Conservation (phyloP, 1,140 invertebrate species). For the Drosophila yakuba region DNA sequence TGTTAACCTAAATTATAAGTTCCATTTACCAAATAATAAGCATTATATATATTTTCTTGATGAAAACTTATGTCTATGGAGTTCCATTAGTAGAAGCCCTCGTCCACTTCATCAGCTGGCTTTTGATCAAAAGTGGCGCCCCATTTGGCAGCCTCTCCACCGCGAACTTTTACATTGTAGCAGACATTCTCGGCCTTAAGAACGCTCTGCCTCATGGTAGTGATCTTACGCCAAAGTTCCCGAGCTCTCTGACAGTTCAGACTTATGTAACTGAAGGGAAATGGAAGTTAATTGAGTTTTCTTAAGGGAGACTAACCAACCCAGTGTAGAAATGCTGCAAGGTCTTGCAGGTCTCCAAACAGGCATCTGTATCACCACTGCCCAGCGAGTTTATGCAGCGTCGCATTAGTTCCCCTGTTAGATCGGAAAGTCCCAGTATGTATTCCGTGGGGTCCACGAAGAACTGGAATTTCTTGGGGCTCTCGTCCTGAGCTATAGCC, state of each 20-base stretch:
- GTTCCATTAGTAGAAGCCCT: conserved; percentile 65
- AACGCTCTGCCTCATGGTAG: conserved; percentile 89
- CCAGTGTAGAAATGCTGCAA: conserved; percentile 90
- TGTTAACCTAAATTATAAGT: conserved; percentile 7
- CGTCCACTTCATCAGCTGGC: conserved; percentile 70
- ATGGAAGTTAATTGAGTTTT: background rate
- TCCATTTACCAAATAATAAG: background rate
- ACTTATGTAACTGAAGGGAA: conserved; percentile 69
- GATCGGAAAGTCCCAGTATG: conserved; percentile 93
- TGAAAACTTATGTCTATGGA: background rate
- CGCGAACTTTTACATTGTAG: conserved; percentile 92
- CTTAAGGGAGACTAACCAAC: conserved; percentile 7
- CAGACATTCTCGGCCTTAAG: conserved; percentile 94
- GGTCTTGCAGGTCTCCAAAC: conserved; percentile 90
- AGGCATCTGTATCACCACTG: conserved; percentile 90
- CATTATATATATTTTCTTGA: conserved; percentile 1
- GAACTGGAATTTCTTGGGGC: conserved; percentile 66
- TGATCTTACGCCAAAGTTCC: conserved; percentile 75
- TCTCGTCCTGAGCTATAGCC: conserved; percentile 4
- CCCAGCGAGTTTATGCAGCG: conserved; percentile 93
- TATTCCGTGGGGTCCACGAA: conserved; percentile 77
- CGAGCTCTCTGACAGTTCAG: conserved; percentile 10
- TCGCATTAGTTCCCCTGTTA: conserved; percentile 96
- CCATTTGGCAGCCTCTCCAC: conserved; percentile 88
- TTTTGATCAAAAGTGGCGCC: conserved; percentile 57